These are phyloP conservation scores for Neotoma lepida DNA, from an alignment of 2,113 vertebrate species.

Conservation along the genomic window DNA sequence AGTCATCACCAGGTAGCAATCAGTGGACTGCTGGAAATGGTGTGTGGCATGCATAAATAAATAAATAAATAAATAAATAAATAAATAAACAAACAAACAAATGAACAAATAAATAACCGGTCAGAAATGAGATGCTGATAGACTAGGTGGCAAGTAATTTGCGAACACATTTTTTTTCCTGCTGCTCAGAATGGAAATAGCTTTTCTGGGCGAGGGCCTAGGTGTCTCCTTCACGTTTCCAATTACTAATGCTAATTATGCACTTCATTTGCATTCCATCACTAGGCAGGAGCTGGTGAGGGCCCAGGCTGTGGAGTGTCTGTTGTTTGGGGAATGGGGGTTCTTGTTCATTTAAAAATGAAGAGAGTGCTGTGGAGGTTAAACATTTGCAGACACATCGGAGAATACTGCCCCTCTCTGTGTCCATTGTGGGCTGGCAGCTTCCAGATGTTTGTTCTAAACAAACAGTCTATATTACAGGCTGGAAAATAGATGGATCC, in stretches of 20 bases:
- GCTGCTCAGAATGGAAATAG: slow-evolving; percentile 3
- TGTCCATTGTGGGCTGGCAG: not conserved
- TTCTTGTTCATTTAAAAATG: not conserved
- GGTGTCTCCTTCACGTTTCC: not conserved
- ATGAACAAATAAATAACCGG: not conserved
- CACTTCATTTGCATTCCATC: slow-evolving; percentile 60
- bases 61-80: slow-evolving; percentile 55
- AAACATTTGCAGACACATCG: not conserved
- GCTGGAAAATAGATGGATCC: not conserved
- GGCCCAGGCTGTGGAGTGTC: not conserved
- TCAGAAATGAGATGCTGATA: slow-evolving; percentile 60
- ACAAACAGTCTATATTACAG: not conserved
- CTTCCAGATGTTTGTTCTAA: not conserved
- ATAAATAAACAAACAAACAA: slow-evolving; percentile 46
- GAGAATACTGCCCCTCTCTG: not conserved
- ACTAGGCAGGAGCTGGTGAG: not conserved
- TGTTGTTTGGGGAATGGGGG: not conserved
- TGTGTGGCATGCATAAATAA: slow-evolving; percentile 20
- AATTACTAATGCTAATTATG: slow-evolving; percentile 71
- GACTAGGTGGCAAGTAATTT: slow-evolving; percentile 59
- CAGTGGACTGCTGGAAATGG: not conserved
- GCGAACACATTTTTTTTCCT: not conserved
- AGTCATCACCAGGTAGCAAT: slow-evolving; percentile 17
- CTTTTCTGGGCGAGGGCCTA: slow-evolving; percentile 33
- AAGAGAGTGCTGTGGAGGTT: not conserved